Base-by-base conservation (phyloP, 2,888 invertebrate species). In the Hoplodrina ambigua region DNA sequence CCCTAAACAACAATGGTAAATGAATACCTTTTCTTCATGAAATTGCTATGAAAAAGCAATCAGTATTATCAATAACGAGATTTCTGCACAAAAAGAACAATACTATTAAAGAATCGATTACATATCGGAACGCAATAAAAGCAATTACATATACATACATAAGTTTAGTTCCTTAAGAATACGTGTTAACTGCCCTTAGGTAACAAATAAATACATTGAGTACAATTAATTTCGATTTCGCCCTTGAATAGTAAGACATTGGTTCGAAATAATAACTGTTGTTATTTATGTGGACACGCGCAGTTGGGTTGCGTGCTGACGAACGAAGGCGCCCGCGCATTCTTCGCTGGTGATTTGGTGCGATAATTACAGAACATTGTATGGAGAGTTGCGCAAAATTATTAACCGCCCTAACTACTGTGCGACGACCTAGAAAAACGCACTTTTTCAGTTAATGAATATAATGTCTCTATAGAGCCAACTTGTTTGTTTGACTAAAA, bases 231-330 rank as follows among this genome's bases (percentile, higher is more conserved):
- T 85, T 86, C 81, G 82, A 82, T 66, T 75, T 82, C 88, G 89
- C 88, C 93, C 92, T 94, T 94, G 94, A 91, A 91, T 86, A 72
- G 85, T 89, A 87, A 90, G 86, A 87, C 88, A 90, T 89, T 89
- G 85, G 88, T 77, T 84, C 69, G 80, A 87, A 89, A 90, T 92
- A 92, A 94, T 93, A 90, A 89, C 85, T 86, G 75, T 88, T 87
- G 87, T 90, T 87, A 89, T 82, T 84, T 85, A 84, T 88, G 86
- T 85, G 85, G 85, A 86, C 91, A 91, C 87, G 92, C 91, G 88
- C 76, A 71, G 78, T 86, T 85, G 85, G 78, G 80, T 88, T 90
- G 92, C 92, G 90, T 93, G 92, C 82, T 65, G 76, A 78, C 78
- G 70, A 66, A 75, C 61, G 75, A 81, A 79, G 78, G 80, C 80